Evolutionary conservation across 2,113 vertebrate genomes (phyloP), one percentile per base, ranked within the genome.

Genomic region (Oxyruncus cristatus): DNA sequence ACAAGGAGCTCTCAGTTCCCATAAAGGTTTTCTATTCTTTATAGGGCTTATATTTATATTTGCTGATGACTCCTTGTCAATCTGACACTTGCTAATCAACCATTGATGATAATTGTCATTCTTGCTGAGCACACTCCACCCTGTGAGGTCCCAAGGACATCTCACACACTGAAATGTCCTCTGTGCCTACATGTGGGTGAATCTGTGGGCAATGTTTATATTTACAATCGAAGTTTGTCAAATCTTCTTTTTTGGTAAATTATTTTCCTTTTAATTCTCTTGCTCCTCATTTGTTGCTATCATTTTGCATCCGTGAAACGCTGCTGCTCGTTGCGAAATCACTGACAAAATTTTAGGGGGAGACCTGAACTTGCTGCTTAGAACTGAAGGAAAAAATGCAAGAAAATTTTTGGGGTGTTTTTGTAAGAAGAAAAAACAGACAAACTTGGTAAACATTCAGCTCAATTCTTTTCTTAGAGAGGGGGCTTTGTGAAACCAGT

Each of bases 51-150:
- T 56, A 61, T 92, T 93, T 90, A 63, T 82, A 53, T 83, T 85
- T 90, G n/a, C 53, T 88, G 75, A 72, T 88, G 52, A 61, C 47
- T 85, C 65, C 70, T 72, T 92, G 70, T 94, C 88, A 95, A 22
- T 77, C 42, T 92, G 91, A 70, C 74, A 62, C 79, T 93, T 94
- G 76, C 68, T 96, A 67, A 91, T 93, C 83, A 92, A 42, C 72
- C 41, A 9, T 26, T 86, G 63, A 85, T 65, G 58, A 62, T 84
- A 63, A 83, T 61, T 78, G 72, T 74, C 71, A n/a, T 71, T 77
- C 68, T 77, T 74, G 26, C 6, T 5, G 8, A 89, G 84, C 83
- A 79, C 32, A 15, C 32, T 12, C 59, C 47, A 49, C 52, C 68
- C 68, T 74, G 1, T 50, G 83, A 88, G 55, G 73, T 92, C 75